Conservation (phyloP, 2,888 invertebrate species). For the Neoitamus cyanurus region DNA sequence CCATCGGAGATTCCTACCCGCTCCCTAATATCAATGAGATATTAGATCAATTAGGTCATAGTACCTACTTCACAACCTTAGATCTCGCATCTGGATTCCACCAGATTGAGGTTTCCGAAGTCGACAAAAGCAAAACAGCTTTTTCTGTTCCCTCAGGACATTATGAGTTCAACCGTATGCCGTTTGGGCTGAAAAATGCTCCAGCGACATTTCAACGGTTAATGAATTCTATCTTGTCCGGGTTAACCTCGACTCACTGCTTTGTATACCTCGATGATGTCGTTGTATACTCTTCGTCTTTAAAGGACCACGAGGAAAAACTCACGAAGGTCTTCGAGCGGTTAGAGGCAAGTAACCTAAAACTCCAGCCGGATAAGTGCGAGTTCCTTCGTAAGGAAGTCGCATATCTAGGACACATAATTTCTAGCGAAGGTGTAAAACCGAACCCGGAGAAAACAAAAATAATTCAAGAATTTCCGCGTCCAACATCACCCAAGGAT, state of each 20-base stretch:
- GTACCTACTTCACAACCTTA: constrained; percentile 50
- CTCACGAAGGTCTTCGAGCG: constrained; percentile 18
- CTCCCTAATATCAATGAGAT: constrained; percentile 52
- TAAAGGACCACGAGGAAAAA: constrained; percentile 45
- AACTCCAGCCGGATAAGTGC: constrained; percentile 42
- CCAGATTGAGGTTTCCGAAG: constrained; percentile 48
- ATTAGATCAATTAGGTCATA: constrained; percentile 50
- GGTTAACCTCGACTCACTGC: constrained; percentile 35
- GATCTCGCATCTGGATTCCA: constrained; percentile 52
- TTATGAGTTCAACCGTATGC: constrained; percentile 47
- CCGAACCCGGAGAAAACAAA: constrained; percentile 27
- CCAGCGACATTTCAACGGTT: constrained; percentile 49
- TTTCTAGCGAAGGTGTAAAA: constrained; percentile 22
- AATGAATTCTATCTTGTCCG: constrained; percentile 47
- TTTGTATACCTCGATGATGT: constrained; percentile 50
- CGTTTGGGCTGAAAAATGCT: constrained; percentile 49
- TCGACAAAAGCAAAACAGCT: constrained; percentile 49
- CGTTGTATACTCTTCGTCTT: constrained; percentile 45
- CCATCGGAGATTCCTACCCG: constrained; percentile 55
- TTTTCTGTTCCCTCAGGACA: constrained; percentile 27
- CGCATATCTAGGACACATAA: constrained; percentile 46
- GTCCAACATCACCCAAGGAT: constrained; percentile 49
- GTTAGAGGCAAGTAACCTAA: constrained; percentile 33
- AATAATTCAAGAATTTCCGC: constrained; percentile 35
- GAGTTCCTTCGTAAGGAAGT: constrained; percentile 44